Conservation (phyloP, 2,888 invertebrate genomes). For the Clistopyga incitator region DNA sequence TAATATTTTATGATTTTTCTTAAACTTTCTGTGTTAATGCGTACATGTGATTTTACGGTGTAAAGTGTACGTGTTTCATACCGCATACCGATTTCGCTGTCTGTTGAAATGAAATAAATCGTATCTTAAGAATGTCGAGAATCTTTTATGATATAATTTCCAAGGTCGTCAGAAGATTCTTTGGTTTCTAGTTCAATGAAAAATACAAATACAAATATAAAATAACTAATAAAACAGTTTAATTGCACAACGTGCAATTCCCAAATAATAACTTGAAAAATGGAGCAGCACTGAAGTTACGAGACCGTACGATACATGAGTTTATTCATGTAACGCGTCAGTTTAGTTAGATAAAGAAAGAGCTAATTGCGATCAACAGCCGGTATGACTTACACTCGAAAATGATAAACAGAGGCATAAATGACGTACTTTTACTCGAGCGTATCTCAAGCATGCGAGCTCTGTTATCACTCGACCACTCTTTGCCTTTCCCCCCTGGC, state of each 20-base stretch:
- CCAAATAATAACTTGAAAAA: conserved; percentile 21
- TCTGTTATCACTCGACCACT: conserved; percentile 53
- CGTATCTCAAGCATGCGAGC: conserved; percentile 32
- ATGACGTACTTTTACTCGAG: conserved; percentile 54
- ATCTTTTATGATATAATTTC: conserved; percentile 15
- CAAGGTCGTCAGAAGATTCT: conserved; percentile 20
- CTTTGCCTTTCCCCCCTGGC: conserved; percentile 1
- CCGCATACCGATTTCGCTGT: background rate
- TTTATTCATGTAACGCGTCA: conserved; percentile 30
- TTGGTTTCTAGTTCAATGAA: conserved; percentile 30
- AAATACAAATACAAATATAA: background rate
- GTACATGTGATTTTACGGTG: background rate
- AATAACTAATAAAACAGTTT: conserved; percentile 14
- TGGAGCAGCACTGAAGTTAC: conserved; percentile 1
- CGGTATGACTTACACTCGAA: conserved; percentile 53
- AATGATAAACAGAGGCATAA: conserved; percentile 56
- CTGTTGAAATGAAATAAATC: conserved; percentile 30
- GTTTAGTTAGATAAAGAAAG: conserved; percentile 47
- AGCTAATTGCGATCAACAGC: conserved; percentile 47
- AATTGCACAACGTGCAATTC: conserved; percentile 34
- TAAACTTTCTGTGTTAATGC: too few relatives aligned
- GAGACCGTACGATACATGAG: conserved; percentile 17
- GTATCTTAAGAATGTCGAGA: conserved; percentile 39
- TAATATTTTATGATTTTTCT: too few relatives aligned
- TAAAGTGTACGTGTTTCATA: background rate